phyloP scores from a whole-genome alignment of 2,888 invertebrate genomes.

The Lithophane semibrunnea region DNA sequence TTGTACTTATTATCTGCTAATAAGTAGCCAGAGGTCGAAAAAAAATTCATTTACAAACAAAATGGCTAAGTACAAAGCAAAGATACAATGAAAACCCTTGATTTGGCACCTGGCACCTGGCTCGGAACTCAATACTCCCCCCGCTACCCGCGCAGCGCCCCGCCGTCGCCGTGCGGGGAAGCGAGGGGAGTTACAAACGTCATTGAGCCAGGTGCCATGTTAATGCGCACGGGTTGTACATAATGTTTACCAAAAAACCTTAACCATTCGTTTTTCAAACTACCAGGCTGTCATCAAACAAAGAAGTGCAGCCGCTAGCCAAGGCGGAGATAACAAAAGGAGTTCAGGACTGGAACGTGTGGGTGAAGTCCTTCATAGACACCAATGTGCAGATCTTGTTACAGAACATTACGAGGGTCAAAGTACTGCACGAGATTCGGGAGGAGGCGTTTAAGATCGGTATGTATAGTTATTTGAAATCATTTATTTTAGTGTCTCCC shows the following conservation, averaged over 20 bases:
- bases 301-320: slow-evolving; percentile 77
- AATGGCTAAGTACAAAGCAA: too few species aligned
- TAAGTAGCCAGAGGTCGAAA: background rate
- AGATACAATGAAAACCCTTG: background rate
- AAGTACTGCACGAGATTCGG: slow-evolving; percentile 93
- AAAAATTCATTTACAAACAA: background rate
- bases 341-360: slow-evolving; percentile 92
- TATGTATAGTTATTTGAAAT: slow-evolving; percentile 66
- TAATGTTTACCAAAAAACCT: background rate
- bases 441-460: slow-evolving; percentile 92
- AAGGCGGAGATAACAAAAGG: slow-evolving; percentile 81
- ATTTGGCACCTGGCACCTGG: background rate
- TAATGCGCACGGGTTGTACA: too few species aligned
- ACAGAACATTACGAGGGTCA: slow-evolving; percentile 92
- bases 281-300: slow-evolving; percentile 81
- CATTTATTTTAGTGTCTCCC: background rate
- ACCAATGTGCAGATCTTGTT: slow-evolving; percentile 91
- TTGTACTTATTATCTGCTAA: background rate
- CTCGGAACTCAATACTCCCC: too few species aligned
- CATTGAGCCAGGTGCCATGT: too few species aligned
- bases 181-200: too few species aligned
- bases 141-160: too few species aligned
- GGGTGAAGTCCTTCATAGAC: slow-evolving; percentile 90
- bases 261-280: background rate
- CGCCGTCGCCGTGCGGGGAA: too few species aligned